A percentile compares a stretch with the other conserved stretches of the same genome.
Evolutionary conservation across 2,113 vertebrate genomes (phyloP).

Genomic region (Gambusia holbrooki): DNA sequence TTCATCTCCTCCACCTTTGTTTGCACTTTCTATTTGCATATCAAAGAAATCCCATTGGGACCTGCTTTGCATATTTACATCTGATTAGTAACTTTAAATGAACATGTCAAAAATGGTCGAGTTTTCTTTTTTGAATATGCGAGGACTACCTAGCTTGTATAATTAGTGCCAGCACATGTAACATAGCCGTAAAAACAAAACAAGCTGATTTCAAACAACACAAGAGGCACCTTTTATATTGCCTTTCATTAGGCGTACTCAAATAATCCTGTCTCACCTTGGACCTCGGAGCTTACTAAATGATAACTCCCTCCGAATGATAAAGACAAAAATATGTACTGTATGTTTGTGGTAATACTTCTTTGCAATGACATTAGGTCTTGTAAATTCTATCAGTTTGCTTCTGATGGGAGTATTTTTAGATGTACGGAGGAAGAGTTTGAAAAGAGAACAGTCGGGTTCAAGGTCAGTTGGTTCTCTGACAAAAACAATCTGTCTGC

Average conservation of each 20-base stretch:
- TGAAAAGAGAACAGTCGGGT: conserved; percentile 69
- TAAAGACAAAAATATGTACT: conserved; percentile 74
- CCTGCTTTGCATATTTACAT: conserved; percentile 84
- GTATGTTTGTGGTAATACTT: conserved; percentile 74
- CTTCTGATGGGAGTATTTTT: conserved; percentile 79
- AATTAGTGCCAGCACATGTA: conserved; percentile 79
- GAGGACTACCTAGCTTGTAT: conserved; percentile 75
- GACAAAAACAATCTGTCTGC: conserved; percentile 82
- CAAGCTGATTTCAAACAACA: conserved; percentile 75
- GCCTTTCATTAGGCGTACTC: conserved; percentile 78
- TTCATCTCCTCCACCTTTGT: conserved; percentile 79
- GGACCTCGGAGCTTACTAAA: conserved; percentile 64
- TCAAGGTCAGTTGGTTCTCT: conserved; percentile 73
- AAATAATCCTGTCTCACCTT: conserved; percentile 78
- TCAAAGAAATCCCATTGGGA: conserved; percentile 80
- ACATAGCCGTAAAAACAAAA: conserved; percentile 72
- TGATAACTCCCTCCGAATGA: conserved; percentile 71
- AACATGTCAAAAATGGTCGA: conserved; percentile 81
- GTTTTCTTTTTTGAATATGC: conserved; percentile 71
- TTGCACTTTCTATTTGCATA: conserved; percentile 81
- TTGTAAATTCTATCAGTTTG: conserved; percentile 74
- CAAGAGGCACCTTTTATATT: conserved; percentile 73
- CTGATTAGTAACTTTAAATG: conserved; percentile 83
- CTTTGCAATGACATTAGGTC: conserved; percentile 76
- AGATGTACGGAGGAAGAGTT: conserved; percentile 73